These are phyloP conservation scores for Sarotherodon lohbergeri DNA, from an alignment of 2,113 vertebrate genomes.

Conservation along the genomic window DNA sequence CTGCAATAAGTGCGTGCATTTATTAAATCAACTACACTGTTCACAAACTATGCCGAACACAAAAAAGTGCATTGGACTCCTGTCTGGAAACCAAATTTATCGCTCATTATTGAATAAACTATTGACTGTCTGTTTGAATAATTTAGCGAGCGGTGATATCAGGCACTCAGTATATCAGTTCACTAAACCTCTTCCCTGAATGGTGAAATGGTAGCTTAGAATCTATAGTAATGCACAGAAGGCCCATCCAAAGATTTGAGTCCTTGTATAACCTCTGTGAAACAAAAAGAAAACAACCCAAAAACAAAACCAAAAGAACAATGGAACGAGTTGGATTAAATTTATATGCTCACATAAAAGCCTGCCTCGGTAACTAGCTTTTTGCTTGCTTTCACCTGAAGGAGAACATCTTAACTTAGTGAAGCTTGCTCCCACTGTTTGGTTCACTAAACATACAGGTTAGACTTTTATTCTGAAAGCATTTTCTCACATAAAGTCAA, in stretches of 20 bases:
- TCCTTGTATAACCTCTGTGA: background rate
- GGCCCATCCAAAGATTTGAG: background rate
- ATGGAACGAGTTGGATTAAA: background rate
- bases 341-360: background rate
- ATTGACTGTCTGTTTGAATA: background rate
- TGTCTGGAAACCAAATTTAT: background rate
- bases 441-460: background rate
- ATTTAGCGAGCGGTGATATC: background rate
- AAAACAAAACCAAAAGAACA: background rate
- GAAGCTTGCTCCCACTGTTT: background rate
- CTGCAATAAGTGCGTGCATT: background rate
- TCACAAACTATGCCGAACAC: background rate
- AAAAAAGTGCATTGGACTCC: background rate
- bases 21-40: background rate
- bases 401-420: background rate
- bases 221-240: background rate
- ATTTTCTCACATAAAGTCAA: background rate
- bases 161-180: background rate
- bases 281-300: background rate
- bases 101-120: background rate
- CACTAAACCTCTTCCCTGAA: background rate
- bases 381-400: background rate
- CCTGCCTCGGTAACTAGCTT: background rate
- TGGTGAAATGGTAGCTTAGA: background rate
- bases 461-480: background rate